Percentiles rank a stretch among this genome's conserved stretches.
Conservation (phyloP, 1,140 invertebrate genomes). For the Helicorthomorpha holstii region DNA sequence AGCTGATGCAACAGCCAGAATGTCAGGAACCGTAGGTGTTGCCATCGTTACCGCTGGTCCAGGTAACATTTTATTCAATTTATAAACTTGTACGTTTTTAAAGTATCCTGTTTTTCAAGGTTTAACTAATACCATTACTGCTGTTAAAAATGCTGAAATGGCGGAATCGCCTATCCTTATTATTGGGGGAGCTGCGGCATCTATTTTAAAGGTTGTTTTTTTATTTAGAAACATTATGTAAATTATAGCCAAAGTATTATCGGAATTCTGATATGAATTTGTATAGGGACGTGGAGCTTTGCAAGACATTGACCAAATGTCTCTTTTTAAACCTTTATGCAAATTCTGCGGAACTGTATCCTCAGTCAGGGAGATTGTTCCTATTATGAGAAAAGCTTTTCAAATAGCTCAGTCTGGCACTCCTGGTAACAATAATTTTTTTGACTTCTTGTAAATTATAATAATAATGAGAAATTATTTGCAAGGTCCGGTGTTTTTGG, state of each 20-base stretch:
- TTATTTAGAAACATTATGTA: too few species aligned
- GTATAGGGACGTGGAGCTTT: constrained; percentile 42
- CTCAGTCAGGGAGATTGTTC: constrained; percentile 37
- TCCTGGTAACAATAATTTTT: constrained; percentile 34
- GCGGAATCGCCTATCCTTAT: constrained; percentile 44
- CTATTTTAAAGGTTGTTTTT: constrained; percentile 30
- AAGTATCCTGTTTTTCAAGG: constrained; percentile 20
- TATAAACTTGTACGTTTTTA: neutral
- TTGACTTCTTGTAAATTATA: too few species aligned
- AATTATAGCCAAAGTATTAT: too few species aligned
- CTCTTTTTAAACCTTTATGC: constrained; percentile 42
- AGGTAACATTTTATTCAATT: constrained; percentile 18
- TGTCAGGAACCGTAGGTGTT: constrained; percentile 44
- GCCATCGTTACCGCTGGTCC: constrained; percentile 48
- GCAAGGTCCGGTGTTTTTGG: constrained; percentile 48
- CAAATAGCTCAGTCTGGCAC: constrained; percentile 39
- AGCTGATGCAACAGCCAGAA: constrained; percentile 43
- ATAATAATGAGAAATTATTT: too few species aligned
- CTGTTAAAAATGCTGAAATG: constrained; percentile 52
- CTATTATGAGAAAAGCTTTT: constrained; percentile 35
- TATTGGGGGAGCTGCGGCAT: constrained; percentile 39
- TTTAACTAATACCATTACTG: constrained; percentile 46
- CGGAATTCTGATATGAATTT: constrained; percentile 7
- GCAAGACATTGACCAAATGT: constrained; percentile 49
- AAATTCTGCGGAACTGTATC: constrained; percentile 33